Base-by-base conservation (phyloP, 2,888 invertebrate genomes). In the Tethea ocularis region DNA sequence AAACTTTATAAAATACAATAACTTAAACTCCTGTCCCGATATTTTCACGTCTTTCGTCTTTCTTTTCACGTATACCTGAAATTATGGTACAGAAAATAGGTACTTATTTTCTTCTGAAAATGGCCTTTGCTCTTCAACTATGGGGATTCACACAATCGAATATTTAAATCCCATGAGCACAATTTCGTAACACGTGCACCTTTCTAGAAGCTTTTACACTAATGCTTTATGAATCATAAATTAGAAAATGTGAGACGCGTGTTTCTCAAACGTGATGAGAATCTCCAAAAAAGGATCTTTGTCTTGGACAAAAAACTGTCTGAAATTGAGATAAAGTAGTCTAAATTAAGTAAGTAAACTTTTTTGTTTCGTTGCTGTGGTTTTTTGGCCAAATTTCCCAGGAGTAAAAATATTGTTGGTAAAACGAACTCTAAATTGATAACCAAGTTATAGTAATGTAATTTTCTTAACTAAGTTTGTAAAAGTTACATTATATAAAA, bases 161-260 rank as follows among this genome's bases (percentile, higher is more conserved):
- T 67, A 67, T 78, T 72, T 64, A 68, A 69, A 67, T 78, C 83
- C 75, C 77, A 63, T 52, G 82, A 63, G 80, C 69, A 74, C 75
- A 75, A 79, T 85, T 80, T 78, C 71, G 69, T 75, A 74, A 74
- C 69, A 75, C 76, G 72, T 70, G 74, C 74, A 74, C 68, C 71
- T 78, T 74, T 74, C 78, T 75, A 62, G 61, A 77, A 80, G 84
- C 87, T 87, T 82, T 88, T 83, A 86, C 81, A 79, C 78, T 83
- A 85, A 86, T 86, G 85, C 79, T 80, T 83, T 82, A 84, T 86
- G 85, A 86, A 87, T 87, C 82, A 86, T 86, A 84, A 84, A 87
- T 83, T 82, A 80, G 81, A 74, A 82, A 81, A 46, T 81, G 82
- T 74, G 77, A 83, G 79, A 78, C 81, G 84, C 76, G 81, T 75